A percentile compares a stretch with the other conserved stretches of the same genome.
These are phyloP conservation scores for Ameiurus melas DNA, from an alignment of 2,113 vertebrate genomes.

Conservation along the genomic window DNA sequence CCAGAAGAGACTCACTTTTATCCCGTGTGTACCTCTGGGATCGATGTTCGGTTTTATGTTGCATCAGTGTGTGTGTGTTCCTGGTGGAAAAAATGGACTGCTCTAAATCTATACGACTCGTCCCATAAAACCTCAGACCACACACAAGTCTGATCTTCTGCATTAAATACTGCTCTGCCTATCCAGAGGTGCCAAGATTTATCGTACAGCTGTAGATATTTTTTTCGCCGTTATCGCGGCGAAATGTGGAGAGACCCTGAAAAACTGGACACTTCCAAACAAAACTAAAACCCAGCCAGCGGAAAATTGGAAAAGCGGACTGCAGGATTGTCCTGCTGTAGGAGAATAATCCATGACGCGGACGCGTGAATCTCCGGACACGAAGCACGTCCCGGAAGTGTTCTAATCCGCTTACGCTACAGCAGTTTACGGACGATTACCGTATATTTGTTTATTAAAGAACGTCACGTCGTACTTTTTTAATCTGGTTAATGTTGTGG, in stretches of 20 bases:
- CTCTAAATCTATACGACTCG: neutral
- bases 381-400: neutral
- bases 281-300: neutral
- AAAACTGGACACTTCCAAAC: too few species aligned
- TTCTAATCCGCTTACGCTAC: neutral
- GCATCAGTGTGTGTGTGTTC: too few species aligned
- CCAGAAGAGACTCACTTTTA: neutral
- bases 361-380: neutral
- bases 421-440: neutral
- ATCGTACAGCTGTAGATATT: neutral
- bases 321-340: neutral
- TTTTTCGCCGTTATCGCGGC: neutral
- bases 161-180: neutral
- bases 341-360: neutral
- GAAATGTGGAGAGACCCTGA: neutral
- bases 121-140: neutral
- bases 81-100: neutral
- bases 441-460: too few species aligned
- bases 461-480: neutral
- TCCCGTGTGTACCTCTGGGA: neutral
- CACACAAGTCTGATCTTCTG: neutral
- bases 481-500: neutral
- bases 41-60: neutral
- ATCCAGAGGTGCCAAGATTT: neutral
- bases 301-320: neutral